Percentiles rank a stretch among this genome's conserved stretches.
Evolutionary conservation across 92 coral and sea anemone species (phyloP).

Genomic region (Phenganax marumi): DNA sequence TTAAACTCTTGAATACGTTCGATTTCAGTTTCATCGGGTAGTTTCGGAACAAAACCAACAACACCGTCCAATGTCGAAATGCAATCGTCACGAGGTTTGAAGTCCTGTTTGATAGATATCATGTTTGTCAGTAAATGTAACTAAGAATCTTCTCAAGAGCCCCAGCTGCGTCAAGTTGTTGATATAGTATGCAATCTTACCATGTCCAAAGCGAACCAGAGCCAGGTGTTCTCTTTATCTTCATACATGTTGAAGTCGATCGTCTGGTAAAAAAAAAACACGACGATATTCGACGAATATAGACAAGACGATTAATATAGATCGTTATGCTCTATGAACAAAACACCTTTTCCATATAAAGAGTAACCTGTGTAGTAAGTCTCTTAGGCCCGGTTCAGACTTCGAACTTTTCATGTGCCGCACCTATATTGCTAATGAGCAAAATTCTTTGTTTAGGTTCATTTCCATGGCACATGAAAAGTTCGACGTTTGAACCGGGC

Average conservation of each 20-base stretch:
- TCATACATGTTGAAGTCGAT: constrained; percentile 4
- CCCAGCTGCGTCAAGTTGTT: background rate
- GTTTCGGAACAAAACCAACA: constrained; percentile 1
- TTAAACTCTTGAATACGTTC: background rate
- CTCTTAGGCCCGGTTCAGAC: too few relatives aligned
- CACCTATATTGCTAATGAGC: too few relatives aligned
- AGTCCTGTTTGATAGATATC: background rate
- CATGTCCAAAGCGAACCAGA: constrained; percentile 23
- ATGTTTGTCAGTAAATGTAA: too few relatives aligned
- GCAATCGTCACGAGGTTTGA: constrained; percentile 16
- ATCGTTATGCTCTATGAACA: too few relatives aligned
- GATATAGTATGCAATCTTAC: background rate
- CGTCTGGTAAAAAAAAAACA: background rate
- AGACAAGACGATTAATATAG: background rate
- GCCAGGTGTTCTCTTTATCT: background rate
- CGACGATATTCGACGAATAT: background rate
- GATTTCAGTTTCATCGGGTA: background rate
- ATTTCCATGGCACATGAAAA: too few relatives aligned
- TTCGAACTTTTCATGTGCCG: too few relatives aligned
- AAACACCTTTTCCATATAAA: too few relatives aligned
- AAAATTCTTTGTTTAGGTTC: too few relatives aligned
- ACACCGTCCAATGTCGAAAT: constrained; percentile 20
- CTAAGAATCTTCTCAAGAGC: too few relatives aligned
- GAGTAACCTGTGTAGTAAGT: too few relatives aligned
- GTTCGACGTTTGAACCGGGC: too few relatives aligned